A percentile compares a stretch with the other conserved stretches of the same genome.
Conservation (phyloP, 1,140 invertebrate genomes). For the Parapsyche elsis region DNA sequence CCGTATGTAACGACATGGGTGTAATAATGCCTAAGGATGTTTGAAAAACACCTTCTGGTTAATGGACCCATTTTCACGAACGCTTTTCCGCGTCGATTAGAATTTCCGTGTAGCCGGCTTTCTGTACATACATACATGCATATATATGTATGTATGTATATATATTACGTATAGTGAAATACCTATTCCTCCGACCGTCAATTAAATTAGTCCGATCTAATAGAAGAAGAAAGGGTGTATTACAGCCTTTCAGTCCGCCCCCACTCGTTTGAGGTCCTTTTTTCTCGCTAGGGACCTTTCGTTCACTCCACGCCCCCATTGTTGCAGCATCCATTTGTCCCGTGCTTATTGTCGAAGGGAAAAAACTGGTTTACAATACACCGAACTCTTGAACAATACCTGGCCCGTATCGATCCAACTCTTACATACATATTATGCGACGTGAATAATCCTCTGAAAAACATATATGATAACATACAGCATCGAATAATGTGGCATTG, state of each 20-base stretch:
- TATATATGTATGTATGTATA: too few species aligned
- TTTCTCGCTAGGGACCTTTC: neutral
- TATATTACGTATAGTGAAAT: neutral
- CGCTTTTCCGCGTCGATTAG: neutral
- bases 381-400: neutral
- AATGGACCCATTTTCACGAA: neutral
- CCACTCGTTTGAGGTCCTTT: neutral
- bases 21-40: neutral
- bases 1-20: neutral
- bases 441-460: too few species aligned
- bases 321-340: neutral
- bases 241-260: constrained; percentile 5
- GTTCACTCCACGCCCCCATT: neutral
- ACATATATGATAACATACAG: too few species aligned
- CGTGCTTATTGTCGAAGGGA: neutral
- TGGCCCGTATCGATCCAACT: neutral
- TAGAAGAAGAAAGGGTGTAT: constrained; percentile 26
- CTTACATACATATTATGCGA: neutral
- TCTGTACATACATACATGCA: too few species aligned
- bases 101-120: neutral
- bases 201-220: constrained; percentile 31
- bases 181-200: constrained; percentile 8
- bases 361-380: constrained; percentile 10
- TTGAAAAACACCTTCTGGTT: neutral
- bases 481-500: too few species aligned